Evolutionary conservation across 2,797 vertebrate species (phyloP).

Genomic region (Eulemur mongoz): DNA sequence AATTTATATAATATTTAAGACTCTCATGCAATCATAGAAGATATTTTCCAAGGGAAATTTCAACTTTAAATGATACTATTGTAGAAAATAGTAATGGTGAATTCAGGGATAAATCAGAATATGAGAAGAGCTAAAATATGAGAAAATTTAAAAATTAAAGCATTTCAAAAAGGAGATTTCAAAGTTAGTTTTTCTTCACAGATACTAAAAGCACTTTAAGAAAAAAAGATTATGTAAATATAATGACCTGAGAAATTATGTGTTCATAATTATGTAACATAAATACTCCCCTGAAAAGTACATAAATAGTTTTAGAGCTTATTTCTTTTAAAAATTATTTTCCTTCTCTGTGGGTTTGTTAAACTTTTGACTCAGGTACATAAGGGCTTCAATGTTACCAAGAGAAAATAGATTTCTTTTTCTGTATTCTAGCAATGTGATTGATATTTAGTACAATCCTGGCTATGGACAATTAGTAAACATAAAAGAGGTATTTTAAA

Average conservation of each 20-base stretch:
- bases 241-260: constrained; percentile 75
- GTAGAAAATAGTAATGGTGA: constrained; percentile 62
- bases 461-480: not conserved
- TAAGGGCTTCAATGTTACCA: not conserved
- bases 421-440: not conserved
- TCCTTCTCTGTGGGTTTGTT: not conserved
- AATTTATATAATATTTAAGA: constrained; percentile 77
- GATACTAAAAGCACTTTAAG: constrained; percentile 72
- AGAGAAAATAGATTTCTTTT: not conserved
- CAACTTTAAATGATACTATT: constrained; percentile 66
- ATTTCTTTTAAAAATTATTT: not conserved
- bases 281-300: constrained; percentile 66
- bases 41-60: constrained; percentile 62
- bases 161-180: constrained; percentile 75
- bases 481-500: constrained; percentile 36
- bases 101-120: constrained; percentile 70
- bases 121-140: constrained; percentile 49
- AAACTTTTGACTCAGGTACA: not conserved
- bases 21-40: constrained; percentile 40
- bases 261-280: constrained; percentile 77
- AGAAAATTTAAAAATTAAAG: constrained; percentile 69
- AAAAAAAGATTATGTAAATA: constrained; percentile 78
- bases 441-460: not conserved
- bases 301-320: constrained; percentile 53
- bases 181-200: constrained; percentile 77